A percentile compares a stretch with the other conserved stretches of the same genome.
Evolutionary conservation across 2,113 vertebrate species (phyloP).

Genomic region (Vombatus ursinus): DNA sequence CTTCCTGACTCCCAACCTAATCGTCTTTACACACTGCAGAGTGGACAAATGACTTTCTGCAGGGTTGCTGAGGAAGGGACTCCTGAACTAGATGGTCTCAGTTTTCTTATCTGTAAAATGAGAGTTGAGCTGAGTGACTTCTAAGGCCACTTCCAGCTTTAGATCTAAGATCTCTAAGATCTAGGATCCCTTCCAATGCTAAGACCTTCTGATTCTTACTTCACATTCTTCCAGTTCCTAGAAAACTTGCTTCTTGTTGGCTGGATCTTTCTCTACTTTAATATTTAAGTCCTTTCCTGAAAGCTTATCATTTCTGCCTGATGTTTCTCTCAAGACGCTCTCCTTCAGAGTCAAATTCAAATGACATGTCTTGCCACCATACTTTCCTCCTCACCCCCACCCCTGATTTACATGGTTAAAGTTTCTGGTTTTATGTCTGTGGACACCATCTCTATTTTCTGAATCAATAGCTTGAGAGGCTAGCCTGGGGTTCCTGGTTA

Average conservation of each 20-base stretch:
- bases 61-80: background rate
- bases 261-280: background rate
- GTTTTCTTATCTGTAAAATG: background rate
- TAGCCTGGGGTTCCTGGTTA: background rate
- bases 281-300: background rate
- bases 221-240: background rate
- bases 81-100: background rate
- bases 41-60: background rate
- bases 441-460: background rate
- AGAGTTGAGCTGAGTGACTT: background rate
- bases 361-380: background rate
- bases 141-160: background rate
- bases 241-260: background rate
- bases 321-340: background rate
- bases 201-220: background rate
- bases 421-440: background rate
- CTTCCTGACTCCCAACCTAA: background rate
- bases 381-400: accelerated
- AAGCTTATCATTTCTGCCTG: background rate
- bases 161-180: background rate
- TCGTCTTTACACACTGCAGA: background rate
- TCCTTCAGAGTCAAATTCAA: background rate
- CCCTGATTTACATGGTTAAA: background rate
- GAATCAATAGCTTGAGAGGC: background rate
- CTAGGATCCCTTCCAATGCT: background rate